Percentiles rank a stretch among this genome's conserved stretches.
phyloP scores from a whole-genome alignment of 2,113 vertebrate genomes.

The Nesogale talazaci region DNA sequence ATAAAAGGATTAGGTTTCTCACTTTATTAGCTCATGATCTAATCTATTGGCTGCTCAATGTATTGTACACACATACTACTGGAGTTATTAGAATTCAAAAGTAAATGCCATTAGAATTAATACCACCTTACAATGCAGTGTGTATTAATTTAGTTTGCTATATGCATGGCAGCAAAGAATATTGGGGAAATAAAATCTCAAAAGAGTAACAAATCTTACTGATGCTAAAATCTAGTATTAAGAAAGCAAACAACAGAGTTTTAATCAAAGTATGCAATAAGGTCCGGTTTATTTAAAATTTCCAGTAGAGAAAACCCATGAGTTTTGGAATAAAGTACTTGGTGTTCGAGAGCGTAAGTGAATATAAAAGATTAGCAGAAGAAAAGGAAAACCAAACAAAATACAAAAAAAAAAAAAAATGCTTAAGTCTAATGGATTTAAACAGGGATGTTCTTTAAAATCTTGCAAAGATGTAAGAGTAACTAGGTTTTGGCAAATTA shows the following conservation, averaged over 20 bases:
- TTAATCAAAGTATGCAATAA: constrained; percentile 90
- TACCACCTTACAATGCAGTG: background rate
- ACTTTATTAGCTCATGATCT: background rate
- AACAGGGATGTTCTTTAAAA: constrained; percentile 79
- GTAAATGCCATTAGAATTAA: background rate
- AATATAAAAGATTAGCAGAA: constrained; percentile 92
- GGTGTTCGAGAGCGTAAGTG: constrained; percentile 91
- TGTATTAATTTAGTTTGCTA: background rate
- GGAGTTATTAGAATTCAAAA: no score
- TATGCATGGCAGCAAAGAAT: background rate
- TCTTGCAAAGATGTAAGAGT: constrained; percentile 83
- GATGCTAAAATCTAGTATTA: constrained; percentile 57
- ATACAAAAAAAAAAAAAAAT: constrained; percentile 86
- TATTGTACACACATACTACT: no score
- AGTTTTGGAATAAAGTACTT: constrained; percentile 97
- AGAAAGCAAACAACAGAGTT: constrained; percentile 81
- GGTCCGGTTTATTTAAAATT: constrained; percentile 97
- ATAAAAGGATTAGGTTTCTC: constrained; percentile 13
- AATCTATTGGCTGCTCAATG: no score
- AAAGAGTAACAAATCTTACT: background rate
- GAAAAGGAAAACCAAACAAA: constrained; percentile 89
- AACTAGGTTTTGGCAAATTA: constrained; percentile 86
- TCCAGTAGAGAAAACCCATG: constrained; percentile 96
- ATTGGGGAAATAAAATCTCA: constrained; percentile 3
- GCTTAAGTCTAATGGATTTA: constrained; percentile 85